These are phyloP conservation scores for Adelosebastes latens DNA, from an alignment of 2,797 vertebrate species.

Conservation along the genomic window DNA sequence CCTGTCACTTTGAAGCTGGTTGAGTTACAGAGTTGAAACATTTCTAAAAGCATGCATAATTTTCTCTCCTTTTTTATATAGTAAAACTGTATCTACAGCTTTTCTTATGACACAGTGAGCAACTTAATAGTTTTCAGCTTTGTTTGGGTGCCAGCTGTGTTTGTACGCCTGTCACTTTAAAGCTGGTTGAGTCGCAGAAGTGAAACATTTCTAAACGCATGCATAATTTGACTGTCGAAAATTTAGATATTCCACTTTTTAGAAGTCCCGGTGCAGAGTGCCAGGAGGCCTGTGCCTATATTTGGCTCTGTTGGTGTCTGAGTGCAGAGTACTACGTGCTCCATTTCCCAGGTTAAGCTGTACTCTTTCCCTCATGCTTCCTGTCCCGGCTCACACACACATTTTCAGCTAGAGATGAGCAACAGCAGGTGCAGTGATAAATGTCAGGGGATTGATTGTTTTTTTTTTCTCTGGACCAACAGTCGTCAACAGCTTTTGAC, in stretches of 20 bases:
- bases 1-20: not conserved
- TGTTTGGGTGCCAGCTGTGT: not conserved
- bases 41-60: not conserved
- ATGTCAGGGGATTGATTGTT: slow-evolving; percentile 11
- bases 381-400: slow-evolving; percentile 20
- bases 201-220: not conserved
- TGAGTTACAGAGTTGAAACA: not conserved
- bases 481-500: not conserved
- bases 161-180: not conserved
- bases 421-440: slow-evolving; percentile 48
- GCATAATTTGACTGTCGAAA: not conserved
- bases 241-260: slow-evolving; percentile 15
- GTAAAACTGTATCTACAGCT: not conserved
- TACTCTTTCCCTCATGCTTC: slow-evolving; percentile 29
- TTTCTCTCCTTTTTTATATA: not conserved
- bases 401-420: slow-evolving; percentile 45
- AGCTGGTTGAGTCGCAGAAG: not conserved
- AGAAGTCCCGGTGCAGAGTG: slow-evolving; percentile 5
- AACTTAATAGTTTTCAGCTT: not conserved
- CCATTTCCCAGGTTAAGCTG: slow-evolving; percentile 67
- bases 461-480: slow-evolving; percentile 3
- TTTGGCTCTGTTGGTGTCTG: slow-evolving; percentile 56
- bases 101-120: not conserved
- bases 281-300: slow-evolving; percentile 39
- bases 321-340: slow-evolving; percentile 55